Conservation (phyloP, 2,113 vertebrate genomes). For the Girardinichthys multiradiatus region DNA sequence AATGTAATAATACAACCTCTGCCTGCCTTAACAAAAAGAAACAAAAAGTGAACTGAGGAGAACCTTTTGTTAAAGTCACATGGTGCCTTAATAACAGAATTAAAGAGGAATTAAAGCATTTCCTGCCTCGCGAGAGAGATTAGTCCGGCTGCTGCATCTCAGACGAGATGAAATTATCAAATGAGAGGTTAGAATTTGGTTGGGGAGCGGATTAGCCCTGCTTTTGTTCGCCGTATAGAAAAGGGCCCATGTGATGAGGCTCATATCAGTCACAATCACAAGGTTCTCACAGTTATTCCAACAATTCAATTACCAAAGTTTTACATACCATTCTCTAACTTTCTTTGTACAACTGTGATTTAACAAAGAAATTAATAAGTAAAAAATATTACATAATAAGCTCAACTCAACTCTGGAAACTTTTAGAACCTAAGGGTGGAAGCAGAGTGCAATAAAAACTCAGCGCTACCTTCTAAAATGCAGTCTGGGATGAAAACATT, state of each 20-base stretch:
- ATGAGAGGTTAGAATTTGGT: constrained; percentile 49
- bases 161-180: constrained; percentile 55
- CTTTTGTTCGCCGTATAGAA: constrained; percentile 58
- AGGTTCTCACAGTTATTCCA: constrained; percentile 61
- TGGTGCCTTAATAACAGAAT: constrained; percentile 55
- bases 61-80: constrained; percentile 50
- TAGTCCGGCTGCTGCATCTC: constrained; percentile 49
- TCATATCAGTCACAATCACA: constrained; percentile 54
- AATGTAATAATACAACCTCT: constrained; percentile 33
- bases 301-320: constrained; percentile 52
- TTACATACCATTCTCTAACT: constrained; percentile 4
- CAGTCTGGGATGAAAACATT: not conserved
- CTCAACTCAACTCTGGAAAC: not conserved
- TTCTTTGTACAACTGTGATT: not conserved
- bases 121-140: constrained; percentile 49
- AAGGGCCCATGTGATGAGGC: constrained; percentile 55
- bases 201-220: constrained; percentile 46
- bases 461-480: not conserved
- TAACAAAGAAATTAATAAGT: not conserved
- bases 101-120: constrained; percentile 64
- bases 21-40: constrained; percentile 8
- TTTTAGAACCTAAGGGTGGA: not conserved
- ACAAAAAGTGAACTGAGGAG: constrained; percentile 26
- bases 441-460: not conserved
- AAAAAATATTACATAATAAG: not conserved